Evolutionary conservation across 2,888 invertebrate genomes (phyloP), one percentile per base, ranked within the genome.

Genomic region (Hydropsyche betteni): DNA sequence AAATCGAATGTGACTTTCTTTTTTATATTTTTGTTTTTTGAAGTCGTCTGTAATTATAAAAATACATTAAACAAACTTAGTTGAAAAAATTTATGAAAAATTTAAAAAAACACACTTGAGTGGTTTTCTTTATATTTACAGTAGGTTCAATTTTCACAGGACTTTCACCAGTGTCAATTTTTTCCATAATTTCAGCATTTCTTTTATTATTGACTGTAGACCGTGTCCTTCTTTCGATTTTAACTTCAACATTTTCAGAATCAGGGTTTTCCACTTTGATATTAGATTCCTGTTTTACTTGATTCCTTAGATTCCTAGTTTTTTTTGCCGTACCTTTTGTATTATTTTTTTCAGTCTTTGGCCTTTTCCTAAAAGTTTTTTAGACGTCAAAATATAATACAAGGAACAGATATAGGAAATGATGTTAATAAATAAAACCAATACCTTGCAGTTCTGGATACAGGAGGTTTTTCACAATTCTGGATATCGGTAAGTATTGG

Each of bases 1-100:
- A 16, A 78, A 51, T 77, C 75, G 70, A 79, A 79, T 14, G 79
- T 79, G 34, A 79, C 79, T 53, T 79, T 79, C 64, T 77, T 79
- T 64, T 79, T 77, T 10, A 16, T 51, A 7, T 3, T 36, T 10
- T 53, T 34, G 10, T 2, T 68, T 12, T 50, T 52, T 50, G 14
- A 10, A 10, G 24, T 6, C 4, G 3, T 2, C 12, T 34, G 4
- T n/a, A 64, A 36, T 33, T 64, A 8, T 10, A 44, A 44, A 44
- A 8, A 10, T 44, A 44, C 1, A 44, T 8, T 44, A 2, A 10
- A 44, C 24, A 24, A 61, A 12, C 61, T 36, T 8, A 64, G 34
- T 34, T 33, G 36, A 8, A 64, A 64, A n/a, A 55, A n/a, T 1
- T 55, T 55, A 33, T 64, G 36, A 10, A 36, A 12, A 36, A 64